These are phyloP conservation scores for Setipinna tenuifilis DNA, from an alignment of 2,797 vertebrate genomes.

Conservation along the genomic window DNA sequence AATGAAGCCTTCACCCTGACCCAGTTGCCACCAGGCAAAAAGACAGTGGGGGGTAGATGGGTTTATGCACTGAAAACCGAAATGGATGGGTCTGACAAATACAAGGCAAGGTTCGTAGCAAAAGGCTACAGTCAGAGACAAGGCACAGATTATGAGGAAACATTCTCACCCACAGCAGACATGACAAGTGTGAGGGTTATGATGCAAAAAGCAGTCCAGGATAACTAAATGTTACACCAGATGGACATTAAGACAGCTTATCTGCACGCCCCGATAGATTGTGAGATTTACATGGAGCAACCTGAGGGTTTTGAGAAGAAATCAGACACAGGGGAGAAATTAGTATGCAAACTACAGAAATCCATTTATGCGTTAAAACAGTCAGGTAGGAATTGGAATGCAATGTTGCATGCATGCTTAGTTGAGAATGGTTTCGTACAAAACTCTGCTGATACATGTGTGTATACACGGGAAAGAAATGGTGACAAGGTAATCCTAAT, in stretches of 20 bases:
- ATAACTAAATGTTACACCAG: not conserved
- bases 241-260: not conserved
- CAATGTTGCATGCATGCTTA: not conserved
- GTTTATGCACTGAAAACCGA: slow-evolving; percentile 28
- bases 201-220: not conserved
- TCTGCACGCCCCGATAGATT: not conserved
- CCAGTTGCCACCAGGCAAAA: slow-evolving; percentile 24
- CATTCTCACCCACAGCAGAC: not conserved
- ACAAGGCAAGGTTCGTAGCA: slow-evolving; percentile 31
- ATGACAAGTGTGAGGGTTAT: not conserved
- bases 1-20: slow-evolving; percentile 17
- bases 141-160: not conserved
- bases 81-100: slow-evolving; percentile 32
- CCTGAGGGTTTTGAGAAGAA: not conserved
- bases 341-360: not conserved
- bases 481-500: not conserved
- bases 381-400: slow-evolving; percentile 5
- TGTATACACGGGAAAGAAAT: not conserved
- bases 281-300: not conserved
- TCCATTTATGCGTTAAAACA: not conserved
- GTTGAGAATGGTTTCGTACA: not conserved
- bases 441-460: not conserved
- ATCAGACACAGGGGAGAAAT: not conserved
- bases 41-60: slow-evolving; percentile 35
- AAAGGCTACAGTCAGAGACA: slow-evolving; percentile 31